A percentile compares a stretch with the other conserved stretches of the same genome.
phyloP scores from a whole-genome alignment of 1,140 invertebrate species.

The Panagrolaimus sp. region DNA sequence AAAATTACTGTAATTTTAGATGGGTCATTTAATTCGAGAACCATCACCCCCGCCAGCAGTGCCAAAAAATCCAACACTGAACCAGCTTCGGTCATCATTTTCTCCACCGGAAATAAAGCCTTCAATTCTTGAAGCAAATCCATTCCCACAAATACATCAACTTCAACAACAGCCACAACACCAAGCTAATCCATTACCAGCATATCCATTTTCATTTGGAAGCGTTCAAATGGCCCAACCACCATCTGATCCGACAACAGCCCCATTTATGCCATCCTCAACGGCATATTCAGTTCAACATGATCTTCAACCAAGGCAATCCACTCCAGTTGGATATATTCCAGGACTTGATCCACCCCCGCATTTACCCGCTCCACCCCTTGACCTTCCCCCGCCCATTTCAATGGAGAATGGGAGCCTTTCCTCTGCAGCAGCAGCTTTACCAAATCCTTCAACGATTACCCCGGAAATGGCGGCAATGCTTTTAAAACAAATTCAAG shows the following conservation, averaged over 20 bases:
- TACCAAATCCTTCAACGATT: constrained; percentile 18
- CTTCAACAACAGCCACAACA: too few species aligned
- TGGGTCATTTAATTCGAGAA: constrained; percentile 14
- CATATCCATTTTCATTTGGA: neutral
- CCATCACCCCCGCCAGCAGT: constrained; percentile 21
- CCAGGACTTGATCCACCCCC: neutral
- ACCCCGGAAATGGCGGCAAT: constrained; percentile 41
- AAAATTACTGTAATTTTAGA: neutral
- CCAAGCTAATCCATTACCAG: neutral
- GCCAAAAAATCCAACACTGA: constrained; percentile 38
- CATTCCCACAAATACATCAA: neutral
- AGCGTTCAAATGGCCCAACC: constrained; percentile 14
- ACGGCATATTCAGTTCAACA: constrained; percentile 16
- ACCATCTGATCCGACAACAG: constrained; percentile 8
- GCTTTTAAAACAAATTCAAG: constrained; percentile 47
- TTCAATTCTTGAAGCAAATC: neutral
- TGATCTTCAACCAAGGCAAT: neutral
- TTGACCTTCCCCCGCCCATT: constrained; percentile 29
- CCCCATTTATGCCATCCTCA: constrained; percentile 18
- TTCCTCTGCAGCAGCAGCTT: neutral
- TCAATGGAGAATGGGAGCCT: constrained; percentile 36
- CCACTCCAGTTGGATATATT: constrained; percentile 17
- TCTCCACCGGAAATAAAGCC: constrained; percentile 34
- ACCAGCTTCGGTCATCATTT: constrained; percentile 50
- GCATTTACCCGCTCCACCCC: constrained; percentile 21